Evolutionary conservation across 2,797 vertebrate genomes (phyloP).

Genomic region (Acanthurus lineatus): DNA sequence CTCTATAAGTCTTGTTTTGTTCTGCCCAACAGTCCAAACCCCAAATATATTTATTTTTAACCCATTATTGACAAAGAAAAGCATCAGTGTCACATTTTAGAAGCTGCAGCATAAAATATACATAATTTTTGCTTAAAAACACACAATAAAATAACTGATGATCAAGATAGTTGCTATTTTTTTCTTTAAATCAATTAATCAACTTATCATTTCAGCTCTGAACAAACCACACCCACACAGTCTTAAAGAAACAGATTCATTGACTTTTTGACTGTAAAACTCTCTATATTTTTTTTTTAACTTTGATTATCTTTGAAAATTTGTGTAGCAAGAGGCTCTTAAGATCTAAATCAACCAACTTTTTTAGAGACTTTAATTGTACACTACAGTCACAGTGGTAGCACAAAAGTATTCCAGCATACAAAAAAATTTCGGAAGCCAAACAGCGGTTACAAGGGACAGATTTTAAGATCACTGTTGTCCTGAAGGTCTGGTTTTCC

Average conservation of each 20-base stretch:
- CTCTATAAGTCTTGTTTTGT: background rate
- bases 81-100: background rate
- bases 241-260: background rate
- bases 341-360: no score
- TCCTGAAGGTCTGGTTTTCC: constrained; percentile 61
- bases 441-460: constrained; percentile 6
- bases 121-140: background rate
- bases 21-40: background rate
- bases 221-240: no score
- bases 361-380: background rate
- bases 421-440: background rate
- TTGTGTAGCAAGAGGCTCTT: no score
- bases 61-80: background rate
- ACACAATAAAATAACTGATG: no score
- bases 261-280: no score
- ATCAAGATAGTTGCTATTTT: no score
- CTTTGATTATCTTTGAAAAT: background rate
- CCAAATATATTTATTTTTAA: background rate
- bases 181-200: background rate
- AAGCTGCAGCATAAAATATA: background rate
- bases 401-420: constrained; percentile 14
- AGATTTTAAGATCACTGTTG: constrained; percentile 30
- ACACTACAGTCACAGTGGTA: no score
- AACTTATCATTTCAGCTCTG: background rate
- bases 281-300: background rate